Percentiles rank a stretch among this genome's conserved stretches.
phyloP scores from a whole-genome alignment of 35 echinoderm and acorn worm species.

The Lytechinus pictus region DNA sequence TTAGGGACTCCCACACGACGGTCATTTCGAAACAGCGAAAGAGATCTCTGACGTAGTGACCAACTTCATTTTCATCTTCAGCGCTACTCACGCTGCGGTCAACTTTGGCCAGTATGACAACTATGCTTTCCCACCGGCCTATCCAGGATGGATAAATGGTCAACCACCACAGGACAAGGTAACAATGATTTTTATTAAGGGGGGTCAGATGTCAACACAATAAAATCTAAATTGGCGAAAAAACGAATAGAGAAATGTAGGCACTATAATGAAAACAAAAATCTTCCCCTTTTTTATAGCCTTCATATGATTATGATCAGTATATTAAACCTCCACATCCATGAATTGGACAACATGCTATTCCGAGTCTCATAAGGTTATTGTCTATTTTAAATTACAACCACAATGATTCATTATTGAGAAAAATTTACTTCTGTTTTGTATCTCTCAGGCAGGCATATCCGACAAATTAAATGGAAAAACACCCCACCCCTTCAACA shows the following conservation, averaged over 20 bases:
- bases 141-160: constrained; percentile 53
- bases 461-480: too few relatives aligned
- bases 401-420: too few relatives aligned
- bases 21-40: constrained; percentile 51
- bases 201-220: not conserved
- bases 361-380: too few relatives aligned
- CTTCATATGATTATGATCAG: not conserved
- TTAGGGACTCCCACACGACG: constrained; percentile 76
- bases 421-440: too few relatives aligned
- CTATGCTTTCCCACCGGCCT: constrained; percentile 77
- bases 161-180: constrained; percentile 76
- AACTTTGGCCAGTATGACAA: constrained; percentile 88
- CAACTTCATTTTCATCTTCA: constrained; percentile 74
- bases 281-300: too few relatives aligned
- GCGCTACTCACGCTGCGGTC: constrained; percentile 72
- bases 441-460: too few relatives aligned
- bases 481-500: too few relatives aligned
- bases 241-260: too few relatives aligned
- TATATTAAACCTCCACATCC: not conserved
- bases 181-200: too few relatives aligned
- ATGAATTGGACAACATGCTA: not conserved
- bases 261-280: not conserved
- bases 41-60: constrained; percentile 67
- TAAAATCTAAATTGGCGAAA: not conserved
- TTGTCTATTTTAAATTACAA: too few relatives aligned